Conservation (phyloP, 2,797 vertebrate genomes). For the Sorex maritimensis region DNA sequence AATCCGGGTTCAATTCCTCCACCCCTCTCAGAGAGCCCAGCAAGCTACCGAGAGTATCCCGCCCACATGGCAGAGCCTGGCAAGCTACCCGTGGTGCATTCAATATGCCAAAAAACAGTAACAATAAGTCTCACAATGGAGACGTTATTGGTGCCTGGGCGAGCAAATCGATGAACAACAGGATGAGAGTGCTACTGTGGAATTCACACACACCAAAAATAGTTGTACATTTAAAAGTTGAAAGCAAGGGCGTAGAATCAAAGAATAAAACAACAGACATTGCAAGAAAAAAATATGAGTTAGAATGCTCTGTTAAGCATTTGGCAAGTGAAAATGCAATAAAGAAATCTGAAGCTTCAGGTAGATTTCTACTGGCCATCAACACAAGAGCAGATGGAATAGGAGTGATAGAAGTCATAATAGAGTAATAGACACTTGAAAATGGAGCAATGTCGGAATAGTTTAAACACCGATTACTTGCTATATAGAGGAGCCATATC, state of each 20-base stretch:
- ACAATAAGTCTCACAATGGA: no score
- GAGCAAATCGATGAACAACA: no score
- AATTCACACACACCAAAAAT: slow-evolving; percentile 39
- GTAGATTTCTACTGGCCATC: slow-evolving; percentile 61
- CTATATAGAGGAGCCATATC: slow-evolving; percentile 51
- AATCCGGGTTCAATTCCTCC: no score
- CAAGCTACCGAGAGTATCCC: no score
- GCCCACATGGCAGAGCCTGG: no score
- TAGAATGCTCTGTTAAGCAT: slow-evolving; percentile 23
- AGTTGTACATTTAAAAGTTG: slow-evolving; percentile 39
- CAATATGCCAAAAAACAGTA: no score
- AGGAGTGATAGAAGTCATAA: not conserved
- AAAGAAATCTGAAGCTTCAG: slow-evolving; percentile 37
- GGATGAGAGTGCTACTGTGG: no score
- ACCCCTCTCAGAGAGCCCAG: no score
- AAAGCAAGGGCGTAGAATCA: slow-evolving; percentile 33
- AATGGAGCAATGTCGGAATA: slow-evolving; percentile 46
- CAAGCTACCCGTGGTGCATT: no score
- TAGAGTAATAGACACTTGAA: slow-evolving; percentile 59
- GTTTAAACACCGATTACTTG: slow-evolving; percentile 71
- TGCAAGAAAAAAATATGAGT: slow-evolving; percentile 46
- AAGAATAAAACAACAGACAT: not conserved
- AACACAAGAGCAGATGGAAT: slow-evolving; percentile 50
- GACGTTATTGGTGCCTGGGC: no score
- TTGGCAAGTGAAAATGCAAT: slow-evolving; percentile 62